Percentiles rank a stretch among this genome's conserved stretches.
These are phyloP conservation scores for Zoanthus gigantus DNA, from an alignment of 92 coral and sea anemone genomes.

Conservation along the genomic window DNA sequence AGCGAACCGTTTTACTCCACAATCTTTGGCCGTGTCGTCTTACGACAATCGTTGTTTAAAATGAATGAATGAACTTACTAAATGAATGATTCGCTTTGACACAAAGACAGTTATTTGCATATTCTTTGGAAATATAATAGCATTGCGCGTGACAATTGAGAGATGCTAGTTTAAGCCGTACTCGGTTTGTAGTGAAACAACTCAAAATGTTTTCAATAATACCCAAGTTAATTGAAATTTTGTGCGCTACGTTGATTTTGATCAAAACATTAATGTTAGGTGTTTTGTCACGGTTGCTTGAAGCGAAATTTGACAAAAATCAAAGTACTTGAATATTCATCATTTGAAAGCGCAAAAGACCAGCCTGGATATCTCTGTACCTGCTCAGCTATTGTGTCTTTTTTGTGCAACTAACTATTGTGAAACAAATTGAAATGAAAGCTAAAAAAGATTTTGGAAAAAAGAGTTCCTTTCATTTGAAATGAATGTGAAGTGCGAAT, in stretches of 20 bases:
- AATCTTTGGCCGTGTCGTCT: slow-evolving; percentile 17
- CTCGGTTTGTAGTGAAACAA: slow-evolving; percentile 1
- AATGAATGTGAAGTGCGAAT: background rate
- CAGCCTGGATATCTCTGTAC: slow-evolving; percentile 10
- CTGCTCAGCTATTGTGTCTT: slow-evolving; percentile 30
- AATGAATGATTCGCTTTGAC: slow-evolving; percentile 38
- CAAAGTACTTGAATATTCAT: slow-evolving; percentile 38
- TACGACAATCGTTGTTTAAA: slow-evolving; percentile 34
- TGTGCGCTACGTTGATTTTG: slow-evolving; percentile 7
- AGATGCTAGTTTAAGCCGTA: background rate
- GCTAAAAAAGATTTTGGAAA: background rate
- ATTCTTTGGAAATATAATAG: slow-evolving; percentile 31
- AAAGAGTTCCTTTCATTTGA: background rate
- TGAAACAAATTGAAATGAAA: background rate
- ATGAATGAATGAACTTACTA: slow-evolving; percentile 38
- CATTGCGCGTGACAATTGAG: slow-evolving; percentile 42
- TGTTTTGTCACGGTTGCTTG: slow-evolving; percentile 49
- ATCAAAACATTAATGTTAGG: slow-evolving; percentile 1
- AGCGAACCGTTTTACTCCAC: slow-evolving; percentile 2
- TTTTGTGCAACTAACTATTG: slow-evolving; percentile 33
- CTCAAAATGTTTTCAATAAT: background rate
- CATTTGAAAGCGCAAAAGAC: slow-evolving; percentile 19
- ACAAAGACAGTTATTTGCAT: slow-evolving; percentile 48
- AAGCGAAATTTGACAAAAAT: slow-evolving; percentile 4
- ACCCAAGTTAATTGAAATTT: background rate